Evolutionary conservation across 2,888 invertebrate genomes (phyloP).

Genomic region (Itoplectis maculator): DNA sequence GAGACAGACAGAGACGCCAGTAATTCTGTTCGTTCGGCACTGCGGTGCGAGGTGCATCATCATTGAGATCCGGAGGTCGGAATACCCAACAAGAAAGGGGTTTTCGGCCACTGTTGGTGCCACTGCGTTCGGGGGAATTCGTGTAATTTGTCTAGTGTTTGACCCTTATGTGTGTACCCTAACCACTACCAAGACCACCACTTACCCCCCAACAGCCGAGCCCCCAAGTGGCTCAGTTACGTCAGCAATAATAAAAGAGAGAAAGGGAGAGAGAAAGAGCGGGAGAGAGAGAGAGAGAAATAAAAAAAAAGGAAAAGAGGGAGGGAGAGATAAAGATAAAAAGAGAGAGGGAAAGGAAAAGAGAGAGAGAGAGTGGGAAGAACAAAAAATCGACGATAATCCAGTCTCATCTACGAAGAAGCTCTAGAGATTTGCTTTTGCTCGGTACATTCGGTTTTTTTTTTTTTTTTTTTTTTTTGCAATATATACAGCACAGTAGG

Average conservation of each 20-base stretch:
- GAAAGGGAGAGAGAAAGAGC: constrained; percentile 37
- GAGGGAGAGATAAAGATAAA: constrained; percentile 40
- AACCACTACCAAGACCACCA: constrained; percentile 79
- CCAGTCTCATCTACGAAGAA: constrained; percentile 61
- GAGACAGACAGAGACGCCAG: constrained; percentile 40
- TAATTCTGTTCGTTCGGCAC: constrained; percentile 72
- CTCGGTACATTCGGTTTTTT: constrained; percentile 69
- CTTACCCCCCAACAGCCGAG: constrained; percentile 79
- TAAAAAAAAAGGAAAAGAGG: constrained; percentile 34
- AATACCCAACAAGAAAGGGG: constrained; percentile 53
- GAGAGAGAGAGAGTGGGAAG: constrained; percentile 29
- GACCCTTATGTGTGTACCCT: constrained; percentile 93
- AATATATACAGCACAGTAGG: neutral
- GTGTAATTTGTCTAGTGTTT: constrained; percentile 96
- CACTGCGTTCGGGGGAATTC: constrained; percentile 84
- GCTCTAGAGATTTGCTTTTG: constrained; percentile 72
- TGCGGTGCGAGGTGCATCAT: constrained; percentile 72
- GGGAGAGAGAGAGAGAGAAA: constrained; percentile 39
- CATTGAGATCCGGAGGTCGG: constrained; percentile 54
- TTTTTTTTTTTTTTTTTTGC: constrained; percentile 49
- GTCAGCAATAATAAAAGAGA: constrained; percentile 66
- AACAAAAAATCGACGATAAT: constrained; percentile 42
- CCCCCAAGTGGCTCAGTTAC: constrained; percentile 77
- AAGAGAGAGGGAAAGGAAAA: constrained; percentile 36
- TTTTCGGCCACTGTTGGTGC: constrained; percentile 65